phyloP scores from a whole-genome alignment of 2,888 invertebrate genomes.

The Eupithecia insigniata region DNA sequence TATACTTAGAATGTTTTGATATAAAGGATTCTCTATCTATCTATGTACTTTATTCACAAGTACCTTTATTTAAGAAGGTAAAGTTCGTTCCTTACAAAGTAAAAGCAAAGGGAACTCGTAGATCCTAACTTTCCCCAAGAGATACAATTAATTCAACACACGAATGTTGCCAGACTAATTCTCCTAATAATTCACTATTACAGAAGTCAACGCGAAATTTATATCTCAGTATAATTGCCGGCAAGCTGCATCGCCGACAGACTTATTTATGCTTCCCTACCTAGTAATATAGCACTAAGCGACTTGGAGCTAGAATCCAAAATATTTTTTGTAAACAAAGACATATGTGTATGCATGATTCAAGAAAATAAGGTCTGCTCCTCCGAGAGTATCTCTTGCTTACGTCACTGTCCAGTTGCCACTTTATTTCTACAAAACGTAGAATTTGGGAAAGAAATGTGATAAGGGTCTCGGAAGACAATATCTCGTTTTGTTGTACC shows the following conservation, averaged over 20 bases:
- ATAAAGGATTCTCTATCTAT: no score
- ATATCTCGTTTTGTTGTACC: no score
- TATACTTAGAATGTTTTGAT: no score
- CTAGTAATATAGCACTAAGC: slow-evolving; percentile 47
- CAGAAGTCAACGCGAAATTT: slow-evolving; percentile 41
- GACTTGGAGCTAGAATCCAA: slow-evolving; percentile 10
- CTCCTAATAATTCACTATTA: slow-evolving; percentile 40
- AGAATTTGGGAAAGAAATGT: no score
- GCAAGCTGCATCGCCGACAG: slow-evolving; percentile 39
- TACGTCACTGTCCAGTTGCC: no score
- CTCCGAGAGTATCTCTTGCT: no score
- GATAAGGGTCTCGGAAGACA: no score
- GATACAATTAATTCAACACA: slow-evolving; percentile 23
- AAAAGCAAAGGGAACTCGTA: background rate
- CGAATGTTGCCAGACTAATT: slow-evolving; percentile 29
- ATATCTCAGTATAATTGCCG: slow-evolving; percentile 44
- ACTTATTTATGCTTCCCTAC: slow-evolving; percentile 38
- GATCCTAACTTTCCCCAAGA: slow-evolving; percentile 8
- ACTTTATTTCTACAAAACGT: no score
- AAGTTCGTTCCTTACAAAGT: background rate
- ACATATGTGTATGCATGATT: no score
- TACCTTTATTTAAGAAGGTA: background rate
- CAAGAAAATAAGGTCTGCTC: no score
- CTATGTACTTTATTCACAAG: background rate
- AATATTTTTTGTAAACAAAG: background rate